Evolutionary conservation across 2,113 vertebrate genomes (phyloP), one percentile per base, ranked within the genome.

Genomic region (Calyptommatus sinebrachiatus): DNA sequence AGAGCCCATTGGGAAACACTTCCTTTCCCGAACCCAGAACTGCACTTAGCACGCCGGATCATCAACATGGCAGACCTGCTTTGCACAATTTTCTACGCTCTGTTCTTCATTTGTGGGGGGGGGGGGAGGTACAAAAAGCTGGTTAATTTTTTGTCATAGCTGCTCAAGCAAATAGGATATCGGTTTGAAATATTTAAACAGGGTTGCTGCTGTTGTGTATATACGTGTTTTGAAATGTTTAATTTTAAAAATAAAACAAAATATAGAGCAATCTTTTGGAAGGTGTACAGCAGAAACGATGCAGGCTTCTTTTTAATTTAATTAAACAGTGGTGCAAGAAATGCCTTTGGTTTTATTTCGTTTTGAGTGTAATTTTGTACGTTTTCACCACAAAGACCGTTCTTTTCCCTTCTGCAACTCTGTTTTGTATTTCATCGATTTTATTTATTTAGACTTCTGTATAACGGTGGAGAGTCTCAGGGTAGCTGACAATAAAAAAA

Each of bases 261-360:
- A 7, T 31, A 12, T 67, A 68, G 71, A 74, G 79, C 31, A 16
- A 53, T 35, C 48, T 71, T 79, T 80, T 74, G 8, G 35, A 35
- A 80, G 35, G 60, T 53, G 16, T 67, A 67, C 29, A 14, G 35
- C 20, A 12, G 61, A 67, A 67, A 41, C 3, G 1, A 12, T 68
- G 57, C 68, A 73, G 48, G 29, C 28, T 60, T 28, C 71, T 74
- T 80, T 71, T 74, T 80, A 80, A 80, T 74, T 80, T 80, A 80
- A 80, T 80, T 80, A 80, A 80, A 80, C 5, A 31, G 57, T 3
- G 29, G 48, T 80, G 71, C 62, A 60, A 80, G 28, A 20, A 46
- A 14, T 7, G 57, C 0, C 8, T 29, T 3, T n/a, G 53, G 53
- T 57, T 16, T 57, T 14, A 57, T 57, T 57, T 57, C 16, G 53